Evolutionary conservation across 2,888 invertebrate species (phyloP), one percentile per base, ranked within the genome.

Genomic region (Dolichopus griseipennis): DNA sequence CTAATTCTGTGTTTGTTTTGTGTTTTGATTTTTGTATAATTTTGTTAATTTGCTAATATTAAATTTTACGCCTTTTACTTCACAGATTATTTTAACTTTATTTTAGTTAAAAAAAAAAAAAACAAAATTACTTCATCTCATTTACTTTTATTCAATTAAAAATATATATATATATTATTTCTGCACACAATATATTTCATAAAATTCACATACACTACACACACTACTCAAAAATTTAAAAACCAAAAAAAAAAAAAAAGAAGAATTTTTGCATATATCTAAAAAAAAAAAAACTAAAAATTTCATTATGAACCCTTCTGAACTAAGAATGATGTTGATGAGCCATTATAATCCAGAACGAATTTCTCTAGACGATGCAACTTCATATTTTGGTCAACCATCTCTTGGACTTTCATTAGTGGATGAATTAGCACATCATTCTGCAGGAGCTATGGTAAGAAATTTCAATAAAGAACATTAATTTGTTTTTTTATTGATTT

Each of bases 271-370:
- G 52, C 52, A 52, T 52, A 18, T 52, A 12, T 52, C 52, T 52
- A 52, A 18, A 52, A 43, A 43, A 43, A 43, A 43, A 43, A 43
- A 52, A 52, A 52, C 15, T n/a, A 18, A 52, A 41, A 52, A 12
- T 52, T 22, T 43, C 21, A 66, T 65, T 68, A 73, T 73, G 75
- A 75, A 75, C 70, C 74, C 74, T 65, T 69, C 85, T 72, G 87
- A 87, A 76, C 81, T 86, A 78, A 85, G 86, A 75, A 85, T 87
- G 84, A 85, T 88, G 76, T 89, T 88, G 88, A 88, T 89, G 88
- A 87, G 87, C 70, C 81, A 80, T 72, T 81, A 79, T 70, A 80
- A 79, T 72, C 78, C 79, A 6, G 81, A 81, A 69, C 78, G 80
- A 67, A 78, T 81, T 65, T 76, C 80, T 43, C 71, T 81, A 43